Evolutionary conservation across 2,797 vertebrate genomes (phyloP), one percentile per base, ranked within the genome.

Genomic region (Cuniculus paca): DNA sequence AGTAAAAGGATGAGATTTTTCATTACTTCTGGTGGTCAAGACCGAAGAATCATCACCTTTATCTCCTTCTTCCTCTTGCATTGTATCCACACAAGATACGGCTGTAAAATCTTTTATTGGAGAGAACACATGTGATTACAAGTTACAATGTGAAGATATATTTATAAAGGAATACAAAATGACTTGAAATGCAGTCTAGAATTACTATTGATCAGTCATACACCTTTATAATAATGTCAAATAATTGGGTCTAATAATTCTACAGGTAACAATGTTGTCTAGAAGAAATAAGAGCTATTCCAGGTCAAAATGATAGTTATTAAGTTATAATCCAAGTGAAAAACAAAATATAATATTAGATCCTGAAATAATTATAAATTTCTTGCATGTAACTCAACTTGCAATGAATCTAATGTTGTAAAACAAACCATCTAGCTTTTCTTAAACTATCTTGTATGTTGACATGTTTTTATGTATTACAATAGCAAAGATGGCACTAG

Each of bases 1-100:
- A 39, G 98, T 99, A 97, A 99, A 99, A 34, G 99, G 98, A 36
- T 98, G 98, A 20, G 96, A 96, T 34, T 93, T 98, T 54, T 99
- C 99, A 8, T 98, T 97, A 0, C 60, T 98, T 80, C 97, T 98
- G 26, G 98, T 98, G 0, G 98, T 98, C 95, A 99, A 98, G 11
- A 98, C 98, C 1, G 99, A 99, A 2, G 98, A 98, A 96, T 99
- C 99, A 56, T 99, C 99, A 24, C 96, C 98, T 95, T 98, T 98
- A 82, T 98, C 95, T 28, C 98, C 98, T 88, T 99, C 99, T 24
- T 99, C 99, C 87, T 99, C 99, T 97, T 99, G 99, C 96, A 98
- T 98, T 12, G 98, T 98, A 95, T 99, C 99, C 86, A 99, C 97
- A 8, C 98, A 98, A 22, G 98, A 97, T 54, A 98, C 96, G 72